Conservation (phyloP, 2,888 invertebrate genomes). For the Silvanus unidentatus region DNA sequence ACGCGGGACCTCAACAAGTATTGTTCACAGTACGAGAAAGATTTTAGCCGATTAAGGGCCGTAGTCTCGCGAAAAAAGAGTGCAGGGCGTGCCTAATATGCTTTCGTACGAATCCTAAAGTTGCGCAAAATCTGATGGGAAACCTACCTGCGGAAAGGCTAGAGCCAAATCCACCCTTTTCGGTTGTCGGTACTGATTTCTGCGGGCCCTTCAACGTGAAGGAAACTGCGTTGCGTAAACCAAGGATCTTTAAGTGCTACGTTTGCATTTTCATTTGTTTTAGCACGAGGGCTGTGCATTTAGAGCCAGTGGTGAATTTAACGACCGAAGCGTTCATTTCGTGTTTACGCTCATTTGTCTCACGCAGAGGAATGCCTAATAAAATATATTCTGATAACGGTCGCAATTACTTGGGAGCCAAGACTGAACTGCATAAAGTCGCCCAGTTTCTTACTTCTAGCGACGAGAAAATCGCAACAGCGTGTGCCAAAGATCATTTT, state of each 20-base stretch:
- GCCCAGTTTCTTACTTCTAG: neutral
- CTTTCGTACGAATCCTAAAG: slow-evolving; percentile 11
- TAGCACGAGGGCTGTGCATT: slow-evolving; percentile 14
- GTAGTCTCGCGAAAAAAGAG: slow-evolving; percentile 6
- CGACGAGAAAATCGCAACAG: neutral
- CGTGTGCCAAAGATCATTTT: slow-evolving; percentile 12
- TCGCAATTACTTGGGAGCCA: slow-evolving; percentile 15
- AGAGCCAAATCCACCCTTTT: slow-evolving; percentile 11
- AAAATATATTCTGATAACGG: slow-evolving; percentile 17
- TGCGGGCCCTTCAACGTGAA: slow-evolving; percentile 19
- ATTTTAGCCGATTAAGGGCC: slow-evolving; percentile 16
- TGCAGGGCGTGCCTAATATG: slow-evolving; percentile 11
- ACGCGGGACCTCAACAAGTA: slow-evolving; percentile 22
- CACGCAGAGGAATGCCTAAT: slow-evolving; percentile 11
- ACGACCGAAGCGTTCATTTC: slow-evolving; percentile 10
- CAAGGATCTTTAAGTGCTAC: slow-evolving; percentile 11
- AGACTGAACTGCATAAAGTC: slow-evolving; percentile 1
- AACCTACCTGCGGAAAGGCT: slow-evolving; percentile 11
- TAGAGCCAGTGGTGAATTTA: slow-evolving; percentile 15
- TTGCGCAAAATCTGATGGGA: slow-evolving; percentile 14
- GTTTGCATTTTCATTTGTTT: slow-evolving; percentile 16
- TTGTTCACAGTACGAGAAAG: slow-evolving; percentile 16
- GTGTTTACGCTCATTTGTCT: slow-evolving; percentile 13
- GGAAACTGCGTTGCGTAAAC: slow-evolving; percentile 10
- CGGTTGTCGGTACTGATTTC: slow-evolving; percentile 18